Percentiles rank a stretch among this genome's conserved stretches.
Evolutionary conservation across 2,888 invertebrate genomes (phyloP).

Genomic region (Deroplatys truncata): DNA sequence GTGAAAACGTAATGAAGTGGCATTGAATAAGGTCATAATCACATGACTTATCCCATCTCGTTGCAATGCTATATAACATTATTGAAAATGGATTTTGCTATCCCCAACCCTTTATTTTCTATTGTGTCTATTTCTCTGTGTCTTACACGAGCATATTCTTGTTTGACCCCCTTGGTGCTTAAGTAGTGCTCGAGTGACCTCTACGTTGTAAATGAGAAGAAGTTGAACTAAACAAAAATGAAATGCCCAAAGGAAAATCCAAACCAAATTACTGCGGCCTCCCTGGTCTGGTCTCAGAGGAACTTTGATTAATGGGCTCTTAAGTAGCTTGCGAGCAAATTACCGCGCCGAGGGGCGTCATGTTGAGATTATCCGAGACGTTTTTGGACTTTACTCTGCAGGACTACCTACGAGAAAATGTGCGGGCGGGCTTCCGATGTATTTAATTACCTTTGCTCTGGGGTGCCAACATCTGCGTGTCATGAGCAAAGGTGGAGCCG

Average conservation of each 20-base stretch:
- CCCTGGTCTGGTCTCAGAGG: not conserved
- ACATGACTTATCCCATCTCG: too few species aligned
- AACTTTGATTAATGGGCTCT: not conserved
- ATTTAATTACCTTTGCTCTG: not conserved
- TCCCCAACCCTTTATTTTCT: too few species aligned
- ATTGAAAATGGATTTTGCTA: too few species aligned
- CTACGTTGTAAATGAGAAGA: too few species aligned
- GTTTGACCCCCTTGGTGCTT: too few species aligned
- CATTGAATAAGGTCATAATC: too few species aligned
- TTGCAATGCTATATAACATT: too few species aligned
- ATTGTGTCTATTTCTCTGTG: too few species aligned
- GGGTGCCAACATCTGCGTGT: not conserved
- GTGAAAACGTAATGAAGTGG: too few species aligned
- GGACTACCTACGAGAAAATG: not conserved
- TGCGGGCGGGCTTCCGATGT: not conserved
- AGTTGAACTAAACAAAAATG: not conserved
- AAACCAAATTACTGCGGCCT: not conserved
- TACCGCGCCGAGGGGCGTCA: not conserved
- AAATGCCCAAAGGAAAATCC: not conserved
- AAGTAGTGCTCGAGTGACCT: too few species aligned
- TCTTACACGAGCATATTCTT: too few species aligned
- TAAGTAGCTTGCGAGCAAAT: not conserved
- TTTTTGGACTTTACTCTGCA: not conserved
- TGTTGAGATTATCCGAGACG: not conserved
- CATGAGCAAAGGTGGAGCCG: not conserved